phyloP scores from a whole-genome alignment of 2,113 vertebrate genomes.

The Oriolus oriolus region DNA sequence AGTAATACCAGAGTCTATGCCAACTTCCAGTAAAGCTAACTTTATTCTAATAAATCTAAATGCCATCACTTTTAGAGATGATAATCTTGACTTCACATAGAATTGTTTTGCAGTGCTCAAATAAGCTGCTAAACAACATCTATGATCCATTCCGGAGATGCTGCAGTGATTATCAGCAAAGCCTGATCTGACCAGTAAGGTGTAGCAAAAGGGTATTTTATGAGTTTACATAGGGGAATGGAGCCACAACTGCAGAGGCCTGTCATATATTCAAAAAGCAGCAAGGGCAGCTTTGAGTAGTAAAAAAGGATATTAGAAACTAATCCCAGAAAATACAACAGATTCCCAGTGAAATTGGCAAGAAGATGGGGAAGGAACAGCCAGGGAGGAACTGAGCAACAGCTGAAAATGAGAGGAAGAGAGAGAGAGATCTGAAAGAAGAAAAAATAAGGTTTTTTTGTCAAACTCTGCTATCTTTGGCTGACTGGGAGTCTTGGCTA shows the following conservation, averaged over 20 bases:
- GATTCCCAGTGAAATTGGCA: not conserved
- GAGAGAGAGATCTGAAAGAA: not conserved
- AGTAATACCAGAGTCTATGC: not conserved
- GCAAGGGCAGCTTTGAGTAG: not conserved
- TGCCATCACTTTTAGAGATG: not conserved
- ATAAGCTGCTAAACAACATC: not conserved
- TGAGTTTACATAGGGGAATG: not conserved
- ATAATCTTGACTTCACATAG: not conserved
- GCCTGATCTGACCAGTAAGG: not conserved
- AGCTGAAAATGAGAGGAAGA: not conserved
- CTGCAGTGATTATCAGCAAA: not conserved
- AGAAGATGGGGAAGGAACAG: not conserved
- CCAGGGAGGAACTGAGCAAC: conserved; percentile 3
- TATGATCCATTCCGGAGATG: not conserved
- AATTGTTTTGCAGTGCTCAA: not conserved
- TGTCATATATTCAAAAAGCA: not conserved
- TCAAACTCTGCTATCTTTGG: conserved; percentile 54
- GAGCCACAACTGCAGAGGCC: not conserved
- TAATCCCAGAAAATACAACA: not conserved
- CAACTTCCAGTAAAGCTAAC: not conserved
- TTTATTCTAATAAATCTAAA: not conserved
- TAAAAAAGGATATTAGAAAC: not conserved
- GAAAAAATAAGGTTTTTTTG: not conserved
- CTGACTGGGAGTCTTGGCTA: not conserved
- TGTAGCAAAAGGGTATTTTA: not conserved